Conservation (phyloP, 2,797 vertebrate species). For the Choloepus didactylus region DNA sequence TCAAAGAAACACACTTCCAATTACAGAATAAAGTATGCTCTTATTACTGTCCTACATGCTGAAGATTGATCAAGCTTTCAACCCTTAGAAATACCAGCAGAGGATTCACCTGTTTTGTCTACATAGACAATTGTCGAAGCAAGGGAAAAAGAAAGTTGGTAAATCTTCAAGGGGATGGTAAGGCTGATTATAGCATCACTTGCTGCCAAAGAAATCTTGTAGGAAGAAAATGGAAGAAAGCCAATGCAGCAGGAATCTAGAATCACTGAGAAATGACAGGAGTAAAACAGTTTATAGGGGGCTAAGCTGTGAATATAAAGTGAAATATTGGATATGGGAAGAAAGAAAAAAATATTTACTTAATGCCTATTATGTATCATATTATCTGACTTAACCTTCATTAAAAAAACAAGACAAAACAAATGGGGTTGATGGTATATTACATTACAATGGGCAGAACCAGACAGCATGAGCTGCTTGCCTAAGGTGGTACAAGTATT, state of each 20-base stretch:
- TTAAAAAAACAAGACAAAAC: not conserved
- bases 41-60: not conserved
- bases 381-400: not conserved
- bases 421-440: not conserved
- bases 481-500: not conserved
- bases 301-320: not conserved
- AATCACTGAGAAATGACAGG: not conserved
- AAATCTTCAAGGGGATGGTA: not conserved
- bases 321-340: not conserved
- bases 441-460: not conserved
- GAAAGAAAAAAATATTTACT: not conserved
- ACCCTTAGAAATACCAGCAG: not conserved
- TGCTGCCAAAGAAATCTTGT: not conserved
- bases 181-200: not conserved
- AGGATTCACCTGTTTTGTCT: not conserved
- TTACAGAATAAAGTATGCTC: not conserved
- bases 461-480: not conserved
- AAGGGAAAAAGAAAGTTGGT: not conserved
- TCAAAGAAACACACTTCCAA: not conserved
- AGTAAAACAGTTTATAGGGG: not conserved
- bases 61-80: not conserved
- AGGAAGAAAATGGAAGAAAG: not conserved
- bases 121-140: not conserved
- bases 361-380: not conserved
- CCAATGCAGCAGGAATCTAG: not conserved